Evolutionary conservation across 2,888 invertebrate genomes (phyloP), one percentile per base, ranked within the genome.

Genomic region (Meandrusa payeni): DNA sequence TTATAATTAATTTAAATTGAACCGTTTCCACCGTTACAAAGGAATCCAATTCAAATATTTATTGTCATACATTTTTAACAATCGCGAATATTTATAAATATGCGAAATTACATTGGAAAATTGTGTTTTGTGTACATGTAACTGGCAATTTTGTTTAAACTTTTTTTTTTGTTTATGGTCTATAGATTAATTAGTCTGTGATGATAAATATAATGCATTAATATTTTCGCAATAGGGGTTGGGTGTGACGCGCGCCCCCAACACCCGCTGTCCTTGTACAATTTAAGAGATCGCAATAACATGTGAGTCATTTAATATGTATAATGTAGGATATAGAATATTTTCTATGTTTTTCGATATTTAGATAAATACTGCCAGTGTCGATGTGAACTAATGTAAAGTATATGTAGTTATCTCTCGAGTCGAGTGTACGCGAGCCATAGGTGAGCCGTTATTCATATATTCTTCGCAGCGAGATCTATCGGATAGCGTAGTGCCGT

Each of bases 291-390:
- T 70, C 61, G 83, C 85, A 86, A 85, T 86, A 85, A 82, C 69
- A 70, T 65, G 78, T 82, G 82, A 85, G 69, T 80, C 79, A 74
- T 73, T 61, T 72, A 65, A 69, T 66, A 65, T 78, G 76, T 83
- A 82, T 71, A 82, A 81, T 77, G 67, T 83, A 85, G 80, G 57
- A 64, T 76, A 78, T 74, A 78, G 70, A 62, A 78, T 78, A 80
- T 77, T 79, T 81, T 80, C 76, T 78, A 76, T 81, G 72, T 79
- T 80, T 80, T 79, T 82, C 79, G 75, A 81, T 80, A 79, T 76
- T 76, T 83, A 82, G 80, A 78, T 77, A 61, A 71, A 69, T 78
- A 81, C 76, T 80, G 81, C 79, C 80, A 76, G 69, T 74, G 69
- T 75, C 69, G 66, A 61, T 59, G 62, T 71, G 60, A 58, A 57